These are phyloP conservation scores for Drosophila testacea DNA, from an alignment of 2,888 invertebrate species.

Conservation along the genomic window DNA sequence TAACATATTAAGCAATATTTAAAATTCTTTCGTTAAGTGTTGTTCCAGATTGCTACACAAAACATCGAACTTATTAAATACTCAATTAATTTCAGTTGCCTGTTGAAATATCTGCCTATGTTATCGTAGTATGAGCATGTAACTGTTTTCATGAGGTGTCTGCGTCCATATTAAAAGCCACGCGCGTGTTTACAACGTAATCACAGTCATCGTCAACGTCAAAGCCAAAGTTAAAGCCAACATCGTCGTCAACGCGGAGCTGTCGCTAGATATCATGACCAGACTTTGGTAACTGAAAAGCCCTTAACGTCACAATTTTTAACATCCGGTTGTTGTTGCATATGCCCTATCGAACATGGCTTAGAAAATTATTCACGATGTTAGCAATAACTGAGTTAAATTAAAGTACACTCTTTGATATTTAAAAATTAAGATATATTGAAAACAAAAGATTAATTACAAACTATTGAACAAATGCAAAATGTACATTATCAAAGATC, in stretches of 20 bases:
- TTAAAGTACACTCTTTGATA: not conserved
- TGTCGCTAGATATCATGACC: conserved; percentile 65
- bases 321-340: conserved; percentile 55
- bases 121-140: conserved; percentile 2
- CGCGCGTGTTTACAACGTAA: conserved; percentile 48
- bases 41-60: conserved; percentile 4
- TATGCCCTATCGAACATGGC: conserved; percentile 8
- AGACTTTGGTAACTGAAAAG: conserved; percentile 50
- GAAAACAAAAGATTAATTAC: no score
- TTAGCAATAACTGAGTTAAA: not conserved
- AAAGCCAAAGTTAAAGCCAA: conserved; percentile 31
- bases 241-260: conserved; percentile 35
- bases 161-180: conserved; percentile 50
- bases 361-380: not conserved
- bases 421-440: no score
- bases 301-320: conserved; percentile 49
- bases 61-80: conserved; percentile 19
- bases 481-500: no score
- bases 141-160: conserved; percentile 26
- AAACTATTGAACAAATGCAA: no score
- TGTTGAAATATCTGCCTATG: conserved; percentile 28
- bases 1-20: not conserved
- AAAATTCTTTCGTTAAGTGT: not conserved
- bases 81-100: not conserved
- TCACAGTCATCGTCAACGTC: conserved; percentile 42